Base-by-base conservation (phyloP, 2,797 vertebrate genomes). In the Coregonus sp. region DNA sequence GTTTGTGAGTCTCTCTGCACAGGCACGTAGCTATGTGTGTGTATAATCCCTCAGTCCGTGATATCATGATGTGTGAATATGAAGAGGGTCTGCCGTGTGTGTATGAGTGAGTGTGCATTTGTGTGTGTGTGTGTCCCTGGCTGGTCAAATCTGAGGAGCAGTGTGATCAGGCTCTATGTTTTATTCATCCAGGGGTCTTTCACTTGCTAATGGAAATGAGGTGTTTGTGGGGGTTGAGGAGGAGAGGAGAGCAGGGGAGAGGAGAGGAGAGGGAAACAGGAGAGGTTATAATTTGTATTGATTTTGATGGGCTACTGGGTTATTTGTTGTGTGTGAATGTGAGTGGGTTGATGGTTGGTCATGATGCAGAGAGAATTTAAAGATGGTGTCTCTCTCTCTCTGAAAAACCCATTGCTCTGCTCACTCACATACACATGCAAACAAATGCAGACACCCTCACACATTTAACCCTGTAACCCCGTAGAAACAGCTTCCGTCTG, bases 171-270 rank as follows among this genome's bases (percentile, higher is more conserved):
- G 76, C 75, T 31, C 69, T 81, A 85, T 88, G 85, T 88, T 88
- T 89, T 85, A 87, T 89, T 88, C 84, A 88, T 88, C 73, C 74
- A 75, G 73, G 77, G 80, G 51, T 67, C 69, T 85, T 72, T 72
- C 78, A 81, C 73, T 65, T 50, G 76, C 77, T 91, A 89, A 92
- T 92, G 86, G 88, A 89, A 89, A 85, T 84, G 76, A 84, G 67
- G 69, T 76, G 51, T 70, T 78, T 47, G 40, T 12, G 40, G 40
- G 40, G 40, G 9, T 47, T 12, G 40, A 11, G 40, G 37, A 79
- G 73, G 77, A 75, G 72, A 67, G 76, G 51, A 63, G 73, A 74
- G 79, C 65, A 72, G 75, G 65, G 73, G 68, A 69, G 74, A 61
- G 66, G 67, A 78, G 77, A 50, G 65, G 80, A 85, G 83, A 70